Evolutionary conservation across 2,888 invertebrate species (phyloP).

Genomic region (Dicyrtoma fusca): DNA sequence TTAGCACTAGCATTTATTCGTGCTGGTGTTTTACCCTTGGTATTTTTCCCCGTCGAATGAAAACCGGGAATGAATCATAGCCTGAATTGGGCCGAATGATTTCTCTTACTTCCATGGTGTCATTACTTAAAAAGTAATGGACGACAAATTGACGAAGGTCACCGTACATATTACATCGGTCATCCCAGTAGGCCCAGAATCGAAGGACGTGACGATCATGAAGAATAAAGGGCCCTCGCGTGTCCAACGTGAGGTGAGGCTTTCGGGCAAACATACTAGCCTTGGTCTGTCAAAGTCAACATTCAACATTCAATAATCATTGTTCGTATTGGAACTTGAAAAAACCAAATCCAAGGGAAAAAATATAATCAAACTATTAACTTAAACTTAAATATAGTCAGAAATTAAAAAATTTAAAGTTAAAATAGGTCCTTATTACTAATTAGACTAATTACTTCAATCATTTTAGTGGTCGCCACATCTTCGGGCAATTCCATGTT

Average conservation of each 20-base stretch:
- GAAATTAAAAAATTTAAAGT: background rate
- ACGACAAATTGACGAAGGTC: conserved; percentile 77
- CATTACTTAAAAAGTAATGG: conserved; percentile 83
- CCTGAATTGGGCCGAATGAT: conserved; percentile 70
- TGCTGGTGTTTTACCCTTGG: conserved; percentile 78
- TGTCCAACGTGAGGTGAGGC: conserved; percentile 66
- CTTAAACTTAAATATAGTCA: background rate
- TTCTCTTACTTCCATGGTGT: conserved; percentile 87
- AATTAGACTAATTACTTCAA: conserved; percentile 57
- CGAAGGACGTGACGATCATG: conserved; percentile 74
- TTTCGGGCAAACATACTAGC: conserved; percentile 58
- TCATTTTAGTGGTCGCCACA: conserved; percentile 58
- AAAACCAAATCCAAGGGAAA: background rate
- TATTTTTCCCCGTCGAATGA: conserved; percentile 74
- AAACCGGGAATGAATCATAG: conserved; percentile 71
- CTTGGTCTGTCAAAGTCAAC: too few relatives aligned
- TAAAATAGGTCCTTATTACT: background rate
- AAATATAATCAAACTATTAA: background rate
- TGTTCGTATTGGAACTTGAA: background rate
- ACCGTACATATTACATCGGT: conserved; percentile 75
- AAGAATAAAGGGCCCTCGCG: conserved; percentile 78
- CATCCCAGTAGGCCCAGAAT: conserved; percentile 90
- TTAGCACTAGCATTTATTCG: too few relatives aligned
- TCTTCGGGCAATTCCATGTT: conserved; percentile 65
- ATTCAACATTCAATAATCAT: too few relatives aligned